Base-by-base conservation (phyloP, 2,797 vertebrate species). In the Borostomias antarcticus region DNA sequence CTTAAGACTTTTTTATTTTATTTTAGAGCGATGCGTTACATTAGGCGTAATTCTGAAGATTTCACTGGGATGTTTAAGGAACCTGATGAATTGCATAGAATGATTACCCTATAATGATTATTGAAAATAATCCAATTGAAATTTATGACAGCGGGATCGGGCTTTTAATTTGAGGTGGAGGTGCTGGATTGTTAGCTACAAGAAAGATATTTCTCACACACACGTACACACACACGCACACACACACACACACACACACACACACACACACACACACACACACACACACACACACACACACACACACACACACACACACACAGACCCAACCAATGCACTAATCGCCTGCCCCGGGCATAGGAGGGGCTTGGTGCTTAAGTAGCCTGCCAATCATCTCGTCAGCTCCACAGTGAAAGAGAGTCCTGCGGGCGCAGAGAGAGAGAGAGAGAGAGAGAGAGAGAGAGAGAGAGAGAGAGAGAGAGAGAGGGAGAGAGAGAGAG, bases 331-430 rank as follows among this genome's bases (percentile, higher is more conserved):
- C 92, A 89, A 93, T 92, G 91, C 93, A 91, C 83, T 91, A 91
- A 94, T 94, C 94, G 94, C 94, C 92, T 95, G 95, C 92, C 90
- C 92, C 89, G 83, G 85, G 87, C 90, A 93, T 89, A 93, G 96
- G 96, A 94, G 96, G 95, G 77, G 95, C 95, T 82, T 94, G 91
- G 82, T 80, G 94, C 93, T 95, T 94, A 92, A 94, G 95, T 94
- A 94, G 92, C 83, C 89, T 97, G 96, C 95, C 96, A 98, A 97
- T 98, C 96, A 98, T 94, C 92, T 93, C 93, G 93, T 97, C 95
- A 96, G 95, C 95, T 96, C 94, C 94, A 96, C 95, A 96, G 95
- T 93, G 94, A 93, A n/a, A n/a, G 92, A 85, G 92, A 92, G 93
- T 96, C 94, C 92, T 84, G 91, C 93, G 94, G 93, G 93, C n/a